Evolutionary conservation across 2,797 vertebrate genomes (phyloP).

Genomic region (Megalops cyprinoides): DNA sequence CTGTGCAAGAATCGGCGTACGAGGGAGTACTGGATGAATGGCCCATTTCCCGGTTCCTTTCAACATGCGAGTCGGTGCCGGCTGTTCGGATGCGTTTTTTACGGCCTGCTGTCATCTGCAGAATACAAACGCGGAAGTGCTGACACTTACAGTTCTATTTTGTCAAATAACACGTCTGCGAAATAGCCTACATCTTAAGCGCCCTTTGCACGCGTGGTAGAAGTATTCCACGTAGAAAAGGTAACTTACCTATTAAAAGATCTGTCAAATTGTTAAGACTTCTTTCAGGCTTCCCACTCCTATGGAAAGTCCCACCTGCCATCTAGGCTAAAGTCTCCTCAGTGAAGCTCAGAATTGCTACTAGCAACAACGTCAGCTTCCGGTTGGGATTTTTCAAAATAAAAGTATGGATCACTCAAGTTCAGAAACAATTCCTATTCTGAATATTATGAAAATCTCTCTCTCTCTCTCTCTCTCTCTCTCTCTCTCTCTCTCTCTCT

Average conservation of each 20-base stretch:
- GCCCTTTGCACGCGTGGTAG: background rate
- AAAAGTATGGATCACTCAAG: no score
- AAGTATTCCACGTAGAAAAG: background rate
- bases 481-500: no score
- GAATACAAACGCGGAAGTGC: background rate
- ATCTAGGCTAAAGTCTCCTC: no score
- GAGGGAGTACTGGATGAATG: background rate
- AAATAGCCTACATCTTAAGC: no score
- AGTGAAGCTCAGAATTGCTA: no score
- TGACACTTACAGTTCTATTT: background rate
- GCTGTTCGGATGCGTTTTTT: background rate
- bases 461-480: no score
- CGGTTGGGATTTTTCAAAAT: no score
- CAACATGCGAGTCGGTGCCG: background rate
- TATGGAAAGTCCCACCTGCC: background rate
- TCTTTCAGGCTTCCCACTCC: background rate
- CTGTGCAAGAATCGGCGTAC: background rate
- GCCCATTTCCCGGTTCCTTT: background rate
- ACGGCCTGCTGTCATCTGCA: slow-evolving; percentile 8
- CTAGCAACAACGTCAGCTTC: no score
- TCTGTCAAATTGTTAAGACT: background rate
- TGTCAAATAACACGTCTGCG: no score
- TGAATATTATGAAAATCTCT: no score
- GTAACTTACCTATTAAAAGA: background rate
- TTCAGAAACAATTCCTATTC: no score